Evolutionary conservation across 2,113 vertebrate species (phyloP).

Genomic region (Proterorhinus semilunaris): DNA sequence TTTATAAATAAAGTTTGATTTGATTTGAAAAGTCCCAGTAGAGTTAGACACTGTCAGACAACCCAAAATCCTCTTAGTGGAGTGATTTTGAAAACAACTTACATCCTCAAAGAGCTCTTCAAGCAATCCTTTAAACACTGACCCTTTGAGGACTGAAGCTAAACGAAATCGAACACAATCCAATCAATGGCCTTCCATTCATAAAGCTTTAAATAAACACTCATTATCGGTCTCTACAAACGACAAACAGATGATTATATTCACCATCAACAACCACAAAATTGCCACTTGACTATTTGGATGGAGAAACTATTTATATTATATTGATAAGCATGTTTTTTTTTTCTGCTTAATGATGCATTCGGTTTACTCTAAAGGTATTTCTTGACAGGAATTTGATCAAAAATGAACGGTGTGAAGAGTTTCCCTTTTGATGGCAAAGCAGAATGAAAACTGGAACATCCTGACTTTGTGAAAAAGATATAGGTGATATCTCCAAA

Average conservation of each 20-base stretch:
- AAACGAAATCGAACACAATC: neutral
- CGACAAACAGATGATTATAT: neutral
- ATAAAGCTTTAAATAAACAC: neutral
- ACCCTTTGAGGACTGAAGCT: neutral
- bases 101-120: neutral
- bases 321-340: no score
- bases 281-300: no score
- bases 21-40: neutral
- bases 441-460: neutral
- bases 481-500: neutral
- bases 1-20: no score
- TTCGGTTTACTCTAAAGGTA: neutral
- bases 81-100: neutral
- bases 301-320: no score
- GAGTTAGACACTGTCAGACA: neutral
- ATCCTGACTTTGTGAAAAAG: conserved; percentile 3
- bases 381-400: neutral
- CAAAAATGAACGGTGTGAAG: neutral
- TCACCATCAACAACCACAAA: no score
- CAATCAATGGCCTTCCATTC: neutral
- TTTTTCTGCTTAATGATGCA: no score
- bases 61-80: neutral
- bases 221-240: neutral
- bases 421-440: neutral
- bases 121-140: neutral